A percentile compares a stretch with the other conserved stretches of the same genome.
phyloP scores from a whole-genome alignment of 2,113 vertebrate genomes.

The Mormyrus iriodes region DNA sequence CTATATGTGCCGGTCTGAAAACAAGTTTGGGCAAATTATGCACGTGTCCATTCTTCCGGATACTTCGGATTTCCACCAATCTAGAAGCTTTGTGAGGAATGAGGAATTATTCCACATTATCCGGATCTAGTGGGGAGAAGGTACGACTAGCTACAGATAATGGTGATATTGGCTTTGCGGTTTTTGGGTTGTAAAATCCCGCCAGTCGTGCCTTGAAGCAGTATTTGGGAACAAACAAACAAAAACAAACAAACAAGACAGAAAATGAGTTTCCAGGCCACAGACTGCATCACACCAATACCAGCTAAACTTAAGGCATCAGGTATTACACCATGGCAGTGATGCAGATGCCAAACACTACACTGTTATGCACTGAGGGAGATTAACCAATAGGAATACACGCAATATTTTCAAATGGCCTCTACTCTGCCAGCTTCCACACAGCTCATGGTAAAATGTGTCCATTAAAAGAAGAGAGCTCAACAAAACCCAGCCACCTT shows the following conservation, averaged over 20 bases:
- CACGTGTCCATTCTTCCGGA: neutral
- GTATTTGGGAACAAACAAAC: neutral
- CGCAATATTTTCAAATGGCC: neutral
- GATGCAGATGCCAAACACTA: neutral
- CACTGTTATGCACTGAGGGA: neutral
- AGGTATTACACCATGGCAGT: neutral
- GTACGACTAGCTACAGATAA: neutral
- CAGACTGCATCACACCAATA: neutral
- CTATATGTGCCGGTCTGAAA: neutral
- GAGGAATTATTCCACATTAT: neutral
- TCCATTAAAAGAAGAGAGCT: neutral
- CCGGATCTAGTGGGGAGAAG: neutral
- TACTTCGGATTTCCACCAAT: neutral
- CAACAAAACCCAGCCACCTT: neutral
- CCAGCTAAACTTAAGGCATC: neutral
- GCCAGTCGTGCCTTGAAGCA: neutral
- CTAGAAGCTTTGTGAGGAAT: neutral
- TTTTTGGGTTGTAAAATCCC: neutral
- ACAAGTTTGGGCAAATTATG: neutral
- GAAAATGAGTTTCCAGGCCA: neutral
- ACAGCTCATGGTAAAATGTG: neutral
- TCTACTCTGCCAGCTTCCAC: neutral
- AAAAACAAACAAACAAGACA: neutral
- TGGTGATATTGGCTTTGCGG: neutral
- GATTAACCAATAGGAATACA: neutral